These are phyloP conservation scores for Drosophila robusta DNA, from an alignment of 2,888 invertebrate species.

Conservation along the genomic window DNA sequence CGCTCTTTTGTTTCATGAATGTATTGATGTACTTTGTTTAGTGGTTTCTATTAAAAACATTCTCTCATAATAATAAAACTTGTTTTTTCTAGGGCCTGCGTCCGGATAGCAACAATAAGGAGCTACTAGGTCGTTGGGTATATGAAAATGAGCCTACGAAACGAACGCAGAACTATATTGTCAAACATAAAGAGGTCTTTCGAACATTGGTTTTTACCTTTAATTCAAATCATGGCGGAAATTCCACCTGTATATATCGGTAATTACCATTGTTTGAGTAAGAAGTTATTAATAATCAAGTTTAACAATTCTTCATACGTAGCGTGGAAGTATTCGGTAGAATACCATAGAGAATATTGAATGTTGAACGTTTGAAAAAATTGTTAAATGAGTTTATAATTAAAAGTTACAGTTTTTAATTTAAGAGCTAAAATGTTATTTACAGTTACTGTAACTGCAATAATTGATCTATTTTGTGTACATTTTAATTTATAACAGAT, in stretches of 20 bases:
- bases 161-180: conserved; percentile 56
- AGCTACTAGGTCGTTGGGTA: conserved; percentile 56
- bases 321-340: conserved; percentile 55
- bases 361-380: background rate
- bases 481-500: background rate
- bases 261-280: conserved; percentile 25
- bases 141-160: conserved; percentile 55
- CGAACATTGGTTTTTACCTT: conserved; percentile 59
- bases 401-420: background rate
- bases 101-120: background rate
- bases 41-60: too few species aligned
- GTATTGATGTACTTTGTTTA: too few species aligned
- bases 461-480: background rate
- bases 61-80: too few species aligned
- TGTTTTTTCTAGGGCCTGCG: conserved; percentile 51
- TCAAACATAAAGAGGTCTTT: conserved; percentile 31
- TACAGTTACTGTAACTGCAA: too few species aligned
- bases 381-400: background rate
- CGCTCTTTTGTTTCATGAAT: too few species aligned
- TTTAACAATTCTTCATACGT: background rate
- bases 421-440: too few species aligned
- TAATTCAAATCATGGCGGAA: conserved; percentile 72
- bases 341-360: background rate
- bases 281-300: background rate
- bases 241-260: conserved; percentile 79